phyloP scores from a whole-genome alignment of 2,888 invertebrate genomes.

The Ashinkailepas kermadecensis region DNA sequence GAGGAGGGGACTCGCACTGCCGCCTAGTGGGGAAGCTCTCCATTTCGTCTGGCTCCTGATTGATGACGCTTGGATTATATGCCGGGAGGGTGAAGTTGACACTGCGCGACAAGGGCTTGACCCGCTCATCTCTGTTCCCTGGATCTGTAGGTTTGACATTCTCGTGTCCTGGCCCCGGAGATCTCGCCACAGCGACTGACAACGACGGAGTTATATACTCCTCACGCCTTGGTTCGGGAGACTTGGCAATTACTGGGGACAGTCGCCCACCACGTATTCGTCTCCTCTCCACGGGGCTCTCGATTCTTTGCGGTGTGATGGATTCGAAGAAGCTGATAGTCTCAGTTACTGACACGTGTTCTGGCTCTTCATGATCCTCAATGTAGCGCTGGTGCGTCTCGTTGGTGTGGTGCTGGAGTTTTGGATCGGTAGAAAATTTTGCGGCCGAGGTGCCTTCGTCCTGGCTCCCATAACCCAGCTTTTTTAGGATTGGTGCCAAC shows the following conservation, averaged over 20 bases:
- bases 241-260: not conserved
- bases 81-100: not conserved
- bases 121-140: not conserved
- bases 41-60: not conserved
- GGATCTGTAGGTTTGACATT: not conserved
- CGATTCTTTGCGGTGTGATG: not conserved
- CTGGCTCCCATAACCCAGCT: not conserved
- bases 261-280: not conserved
- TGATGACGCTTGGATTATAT: not conserved
- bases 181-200: not conserved
- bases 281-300: not conserved
- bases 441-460: not conserved
- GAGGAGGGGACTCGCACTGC: not conserved
- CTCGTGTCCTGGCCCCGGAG: not conserved
- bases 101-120: not conserved
- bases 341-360: not conserved
- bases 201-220: not conserved
- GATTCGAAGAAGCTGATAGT: constrained; percentile 5
- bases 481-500: not conserved
- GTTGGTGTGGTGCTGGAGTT: not conserved
- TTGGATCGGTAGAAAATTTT: not conserved
- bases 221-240: not conserved
- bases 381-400: too few relatives aligned
- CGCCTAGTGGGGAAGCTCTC: not conserved
- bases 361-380: not conserved